A percentile compares a stretch with the other conserved stretches of the same genome.
These are phyloP conservation scores for Leptopilina drosophilae DNA, from an alignment of 2,888 invertebrate genomes.

Conservation along the genomic window DNA sequence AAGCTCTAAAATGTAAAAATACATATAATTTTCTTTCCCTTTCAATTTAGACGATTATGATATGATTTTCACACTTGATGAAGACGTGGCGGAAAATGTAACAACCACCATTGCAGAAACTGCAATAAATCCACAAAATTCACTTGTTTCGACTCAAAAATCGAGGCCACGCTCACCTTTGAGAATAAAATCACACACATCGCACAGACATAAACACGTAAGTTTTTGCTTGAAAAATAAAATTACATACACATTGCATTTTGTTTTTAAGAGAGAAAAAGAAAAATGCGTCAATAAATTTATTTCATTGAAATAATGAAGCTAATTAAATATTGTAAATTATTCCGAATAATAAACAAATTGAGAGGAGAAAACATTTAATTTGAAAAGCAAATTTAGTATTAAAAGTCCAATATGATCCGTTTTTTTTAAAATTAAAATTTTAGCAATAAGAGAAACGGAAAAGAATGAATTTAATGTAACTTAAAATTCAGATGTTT, in stretches of 20 bases:
- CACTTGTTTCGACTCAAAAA: slow-evolving; percentile 75
- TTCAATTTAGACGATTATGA: slow-evolving; percentile 81
- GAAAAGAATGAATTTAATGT: no score
- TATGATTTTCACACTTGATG: slow-evolving; percentile 90
- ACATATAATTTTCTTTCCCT: not conserved
- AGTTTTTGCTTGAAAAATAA: slow-evolving; percentile 40
- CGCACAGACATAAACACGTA: slow-evolving; percentile 72
- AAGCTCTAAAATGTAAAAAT: not conserved
- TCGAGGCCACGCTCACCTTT: slow-evolving; percentile 80
- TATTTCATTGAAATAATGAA: no score
- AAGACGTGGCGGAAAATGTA: slow-evolving; percentile 80
- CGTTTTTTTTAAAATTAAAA: no score
- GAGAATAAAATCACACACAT: slow-evolving; percentile 70
- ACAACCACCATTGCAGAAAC: slow-evolving; percentile 52
- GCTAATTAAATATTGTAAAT: no score
- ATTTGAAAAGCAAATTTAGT: no score
- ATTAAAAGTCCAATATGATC: no score
- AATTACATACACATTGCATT: not conserved
- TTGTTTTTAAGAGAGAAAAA: no score
- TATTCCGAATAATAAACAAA: no score
- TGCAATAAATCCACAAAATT: slow-evolving; percentile 45
- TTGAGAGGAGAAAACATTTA: no score
- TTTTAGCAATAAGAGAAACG: no score
- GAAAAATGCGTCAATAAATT: no score
- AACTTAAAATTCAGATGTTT: no score